Conservation (phyloP, 2,797 vertebrate species). For the Malacoctenus gilli region DNA sequence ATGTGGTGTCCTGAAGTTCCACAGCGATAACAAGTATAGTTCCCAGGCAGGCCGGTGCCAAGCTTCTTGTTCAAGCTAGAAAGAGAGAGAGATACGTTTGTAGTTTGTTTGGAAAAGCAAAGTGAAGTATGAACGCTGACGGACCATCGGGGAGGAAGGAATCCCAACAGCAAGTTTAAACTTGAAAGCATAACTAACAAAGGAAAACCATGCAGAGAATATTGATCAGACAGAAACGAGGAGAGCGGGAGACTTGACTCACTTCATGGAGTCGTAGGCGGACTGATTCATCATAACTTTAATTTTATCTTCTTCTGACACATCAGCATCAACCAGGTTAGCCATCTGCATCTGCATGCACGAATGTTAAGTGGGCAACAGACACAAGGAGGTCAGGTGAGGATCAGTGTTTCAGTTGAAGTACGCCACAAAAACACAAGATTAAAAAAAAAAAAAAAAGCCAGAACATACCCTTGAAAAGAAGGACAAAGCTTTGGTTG, state of each 20-base stretch:
- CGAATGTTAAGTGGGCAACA: not conserved
- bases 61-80: conserved; percentile 92
- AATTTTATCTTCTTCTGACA: conserved; percentile 98
- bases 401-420: not conserved
- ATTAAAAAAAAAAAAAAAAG: not conserved
- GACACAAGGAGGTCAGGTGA: conserved; percentile 4
- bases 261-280: conserved; percentile 92
- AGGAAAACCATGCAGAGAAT: not conserved
- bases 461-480: conserved; percentile 91
- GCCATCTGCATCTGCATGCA: conserved; percentile 85
- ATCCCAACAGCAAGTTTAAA: not conserved
- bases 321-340: conserved; percentile 94
- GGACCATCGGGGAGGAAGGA: not conserved
- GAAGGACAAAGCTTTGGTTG: conserved; percentile 90
- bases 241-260: conserved; percentile 71
- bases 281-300: conserved; percentile 96
- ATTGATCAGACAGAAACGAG: not conserved
- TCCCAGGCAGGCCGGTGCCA: conserved; percentile 86
- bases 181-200: not conserved
- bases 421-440: not conserved
- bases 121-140: too few species aligned
- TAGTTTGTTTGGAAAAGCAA: too few species aligned
- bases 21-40: conserved; percentile 95
- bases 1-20: conserved; percentile 95
- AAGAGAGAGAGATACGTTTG: not conserved